These are phyloP conservation scores for Mylabris phalerata DNA, from an alignment of 1,140 invertebrate species.

Conservation along the genomic window DNA sequence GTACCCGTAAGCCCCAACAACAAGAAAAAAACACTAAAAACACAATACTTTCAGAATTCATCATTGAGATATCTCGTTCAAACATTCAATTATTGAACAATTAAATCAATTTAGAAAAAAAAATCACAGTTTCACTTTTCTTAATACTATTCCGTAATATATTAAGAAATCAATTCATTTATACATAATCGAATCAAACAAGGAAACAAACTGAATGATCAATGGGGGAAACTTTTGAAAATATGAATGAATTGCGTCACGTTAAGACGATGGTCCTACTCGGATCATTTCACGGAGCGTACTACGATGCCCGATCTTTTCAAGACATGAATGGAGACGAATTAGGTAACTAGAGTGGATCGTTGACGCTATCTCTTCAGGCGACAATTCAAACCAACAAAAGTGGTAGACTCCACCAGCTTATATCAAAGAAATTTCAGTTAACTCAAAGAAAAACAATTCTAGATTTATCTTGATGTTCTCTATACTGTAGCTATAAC, in stretches of 20 bases:
- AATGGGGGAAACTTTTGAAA: background rate
- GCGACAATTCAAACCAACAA: background rate
- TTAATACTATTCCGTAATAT: background rate
- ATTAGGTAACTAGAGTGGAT: conserved; percentile 20
- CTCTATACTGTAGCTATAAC: background rate
- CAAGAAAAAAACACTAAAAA: conserved; percentile 29
- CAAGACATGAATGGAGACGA: conserved; percentile 31
- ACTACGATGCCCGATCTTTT: conserved; percentile 28
- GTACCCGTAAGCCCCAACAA: conserved; percentile 27
- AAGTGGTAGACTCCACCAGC: no score
- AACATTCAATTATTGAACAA: conserved; percentile 7
- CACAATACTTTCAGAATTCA: conserved; percentile 26
- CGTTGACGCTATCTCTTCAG: conserved; percentile 8
- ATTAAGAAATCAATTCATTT: conserved; percentile 1
- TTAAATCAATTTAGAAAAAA: background rate
- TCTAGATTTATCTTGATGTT: background rate
- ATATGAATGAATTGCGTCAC: conserved; percentile 30
- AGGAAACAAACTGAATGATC: background rate
- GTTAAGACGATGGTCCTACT: conserved; percentile 28
- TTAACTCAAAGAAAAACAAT: no score
- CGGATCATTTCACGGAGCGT: conserved; percentile 33
- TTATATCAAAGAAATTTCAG: no score
- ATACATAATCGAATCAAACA: background rate
- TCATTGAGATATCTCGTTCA: conserved; percentile 9
- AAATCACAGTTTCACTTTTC: background rate